phyloP scores from a whole-genome alignment of 2,888 invertebrate species.

The Catocala fraxini region DNA sequence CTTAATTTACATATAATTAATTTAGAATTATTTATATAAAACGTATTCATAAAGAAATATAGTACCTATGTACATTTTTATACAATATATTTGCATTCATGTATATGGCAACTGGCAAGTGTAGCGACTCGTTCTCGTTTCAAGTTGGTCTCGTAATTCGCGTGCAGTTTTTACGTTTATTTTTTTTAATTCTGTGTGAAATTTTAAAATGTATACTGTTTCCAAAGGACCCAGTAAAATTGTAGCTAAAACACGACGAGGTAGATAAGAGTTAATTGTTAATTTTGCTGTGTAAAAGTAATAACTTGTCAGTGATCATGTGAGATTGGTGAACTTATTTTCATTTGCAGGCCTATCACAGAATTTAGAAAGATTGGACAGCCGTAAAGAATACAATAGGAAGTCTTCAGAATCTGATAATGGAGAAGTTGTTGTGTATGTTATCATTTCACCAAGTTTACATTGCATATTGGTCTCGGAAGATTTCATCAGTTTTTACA shows the following conservation, averaged over 20 bases:
- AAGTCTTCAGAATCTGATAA: slow-evolving; percentile 90
- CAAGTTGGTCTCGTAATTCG: slow-evolving; percentile 62
- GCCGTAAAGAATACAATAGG: slow-evolving; percentile 90
- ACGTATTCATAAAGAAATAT: no score
- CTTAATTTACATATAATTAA: no score
- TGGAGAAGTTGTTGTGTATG: slow-evolving; percentile 90
- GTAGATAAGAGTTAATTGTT: slow-evolving; percentile 70
- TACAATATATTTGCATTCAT: no score
- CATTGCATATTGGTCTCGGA: slow-evolving; percentile 52
- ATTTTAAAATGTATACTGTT: slow-evolving; percentile 93
- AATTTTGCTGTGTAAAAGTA: slow-evolving; percentile 27
- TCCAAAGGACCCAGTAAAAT: slow-evolving; percentile 96
- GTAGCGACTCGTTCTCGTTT: slow-evolving; percentile 40
- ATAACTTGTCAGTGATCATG: slow-evolving; percentile 47
- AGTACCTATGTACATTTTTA: no score
- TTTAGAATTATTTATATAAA: no score
- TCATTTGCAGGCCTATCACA: slow-evolving; percentile 91
- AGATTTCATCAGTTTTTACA: slow-evolving; percentile 84
- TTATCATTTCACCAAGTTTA: slow-evolving; percentile 45
- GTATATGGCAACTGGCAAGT: background rate
- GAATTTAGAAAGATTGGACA: slow-evolving; percentile 93
- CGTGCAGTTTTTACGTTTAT: slow-evolving; percentile 74
- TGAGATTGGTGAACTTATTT: slow-evolving; percentile 59
- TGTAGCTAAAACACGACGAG: slow-evolving; percentile 94
- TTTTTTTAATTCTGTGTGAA: slow-evolving; percentile 75